Conservation (phyloP, 2,797 vertebrate species). For the Hyperoplus immaculatus region DNA sequence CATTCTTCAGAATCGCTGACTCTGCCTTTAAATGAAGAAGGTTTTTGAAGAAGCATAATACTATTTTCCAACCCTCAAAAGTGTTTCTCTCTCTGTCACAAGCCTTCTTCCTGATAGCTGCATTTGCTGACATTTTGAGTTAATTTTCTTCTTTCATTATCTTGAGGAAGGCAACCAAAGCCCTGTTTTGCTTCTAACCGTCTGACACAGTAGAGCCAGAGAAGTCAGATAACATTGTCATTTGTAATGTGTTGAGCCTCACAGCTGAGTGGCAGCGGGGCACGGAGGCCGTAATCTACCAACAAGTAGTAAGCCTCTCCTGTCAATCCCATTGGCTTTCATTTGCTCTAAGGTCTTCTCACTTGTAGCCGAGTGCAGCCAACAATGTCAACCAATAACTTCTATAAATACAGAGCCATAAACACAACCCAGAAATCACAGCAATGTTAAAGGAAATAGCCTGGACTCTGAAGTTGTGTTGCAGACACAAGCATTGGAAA, state of each 20-base stretch:
- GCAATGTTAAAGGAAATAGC: not conserved
- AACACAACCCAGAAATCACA: not conserved
- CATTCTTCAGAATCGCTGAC: too few species aligned
- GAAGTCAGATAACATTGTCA: slow-evolving; percentile 60
- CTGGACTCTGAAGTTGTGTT: not conserved
- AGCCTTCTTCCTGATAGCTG: slow-evolving; percentile 18
- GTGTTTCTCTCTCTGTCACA: slow-evolving; percentile 28
- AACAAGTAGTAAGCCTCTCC: slow-evolving; percentile 22
- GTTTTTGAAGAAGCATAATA: slow-evolving; percentile 12
- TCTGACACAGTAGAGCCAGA: slow-evolving; percentile 31
- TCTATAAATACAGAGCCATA: not conserved
- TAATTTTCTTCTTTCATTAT: slow-evolving; percentile 59
- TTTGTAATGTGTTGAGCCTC: slow-evolving; percentile 40
- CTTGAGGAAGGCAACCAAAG: slow-evolving; percentile 49
- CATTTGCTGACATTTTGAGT: slow-evolving; percentile 55
- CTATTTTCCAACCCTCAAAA: slow-evolving; percentile 25
- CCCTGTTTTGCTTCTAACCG: slow-evolving; percentile 24
- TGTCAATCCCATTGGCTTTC: slow-evolving; percentile 38
- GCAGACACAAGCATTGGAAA: not conserved
- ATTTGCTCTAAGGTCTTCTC: slow-evolving; percentile 40
- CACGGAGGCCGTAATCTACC: slow-evolving; percentile 41
- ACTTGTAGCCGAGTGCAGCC: slow-evolving; percentile 26
- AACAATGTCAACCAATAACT: slow-evolving; percentile 12
- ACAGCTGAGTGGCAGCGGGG: slow-evolving; percentile 45
- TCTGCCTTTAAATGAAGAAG: slow-evolving; percentile 1